Evolutionary conservation across 1,140 invertebrate genomes (phyloP), one percentile per base, ranked within the genome.

Genomic region (Lepidurus packardi): DNA sequence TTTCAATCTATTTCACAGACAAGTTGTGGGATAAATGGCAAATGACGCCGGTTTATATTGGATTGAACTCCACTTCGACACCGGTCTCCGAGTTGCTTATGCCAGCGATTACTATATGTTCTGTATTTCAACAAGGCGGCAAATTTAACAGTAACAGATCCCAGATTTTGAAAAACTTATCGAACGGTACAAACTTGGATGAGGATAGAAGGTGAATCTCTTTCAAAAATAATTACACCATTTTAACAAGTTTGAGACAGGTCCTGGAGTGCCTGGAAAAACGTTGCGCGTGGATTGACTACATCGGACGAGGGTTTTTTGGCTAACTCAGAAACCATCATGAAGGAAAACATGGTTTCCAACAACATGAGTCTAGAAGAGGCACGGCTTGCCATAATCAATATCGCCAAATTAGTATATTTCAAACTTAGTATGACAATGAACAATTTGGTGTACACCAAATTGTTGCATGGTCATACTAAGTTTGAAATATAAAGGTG

Each of bases 1-100:
- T 47, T 24, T 77, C 75, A 9, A 47, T 47, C 13, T 77, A 77
- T 45, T 47, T 77, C 9, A 45, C 43, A 21, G 43, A 25, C 4
- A 43, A 77, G 43, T 43, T 77, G 13, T 77, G 75, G 75, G 43
- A 21, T 9, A 77, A 77, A 11, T 77, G 75, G 75, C 43, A 77
- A 44, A 24, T 45, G 43, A 45, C 43, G 11, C 75, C 75, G 25
- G 24, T 25, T 11, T 77, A 43, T 43, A 47, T 77, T 25, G 47
- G 43, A 24, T 42, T 77, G 24, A 43, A 77, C 16, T 43, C 75
- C 0, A 77, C 75, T 7, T 45, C 43, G 16, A 45, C 43, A 10
- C 75, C 75, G 34, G 42, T 77, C 9, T 13, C 43, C 7, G 24
- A 42, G 13, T 24, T 77, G 10, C 24, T 45, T 44, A 45, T 77